A percentile compares a stretch with the other conserved stretches of the same genome.
These are phyloP conservation scores for Diphyllodes magnificus DNA, from an alignment of 2,113 vertebrate genomes.

Conservation along the genomic window DNA sequence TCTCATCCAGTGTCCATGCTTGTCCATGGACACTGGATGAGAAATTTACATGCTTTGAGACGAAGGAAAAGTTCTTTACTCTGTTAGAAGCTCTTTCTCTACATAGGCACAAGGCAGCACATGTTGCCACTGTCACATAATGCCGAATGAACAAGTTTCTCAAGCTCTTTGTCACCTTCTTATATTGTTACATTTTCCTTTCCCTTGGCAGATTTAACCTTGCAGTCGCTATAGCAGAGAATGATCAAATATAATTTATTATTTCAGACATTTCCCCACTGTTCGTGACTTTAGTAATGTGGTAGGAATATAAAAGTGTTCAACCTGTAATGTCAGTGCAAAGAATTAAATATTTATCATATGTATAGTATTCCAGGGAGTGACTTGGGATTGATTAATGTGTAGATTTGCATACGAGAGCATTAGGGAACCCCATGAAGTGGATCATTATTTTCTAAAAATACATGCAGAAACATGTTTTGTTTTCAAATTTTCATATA, in stretches of 20 bases:
- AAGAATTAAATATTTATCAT: slow-evolving; percentile 36
- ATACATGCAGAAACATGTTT: not conserved
- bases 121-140: not conserved
- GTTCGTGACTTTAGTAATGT: not conserved
- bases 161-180: not conserved
- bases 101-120: fast-evolving
- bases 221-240: not conserved
- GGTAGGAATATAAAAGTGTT: not conserved
- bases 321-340: not conserved
- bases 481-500: slow-evolving; percentile 2
- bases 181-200: not conserved
- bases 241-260: not conserved
- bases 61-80: not conserved
- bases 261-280: not conserved
- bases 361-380: not conserved
- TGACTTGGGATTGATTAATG: not conserved
- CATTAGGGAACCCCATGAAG: not conserved
- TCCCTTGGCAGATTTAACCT: not conserved
- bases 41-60: not conserved
- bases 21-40: not conserved
- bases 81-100: not conserved
- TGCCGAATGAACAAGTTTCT: not conserved
- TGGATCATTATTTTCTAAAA: not conserved
- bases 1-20: not conserved
- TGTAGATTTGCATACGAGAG: not conserved